These are phyloP conservation scores for Griposia aprilina DNA, from an alignment of 2,888 invertebrate species.

Conservation along the genomic window DNA sequence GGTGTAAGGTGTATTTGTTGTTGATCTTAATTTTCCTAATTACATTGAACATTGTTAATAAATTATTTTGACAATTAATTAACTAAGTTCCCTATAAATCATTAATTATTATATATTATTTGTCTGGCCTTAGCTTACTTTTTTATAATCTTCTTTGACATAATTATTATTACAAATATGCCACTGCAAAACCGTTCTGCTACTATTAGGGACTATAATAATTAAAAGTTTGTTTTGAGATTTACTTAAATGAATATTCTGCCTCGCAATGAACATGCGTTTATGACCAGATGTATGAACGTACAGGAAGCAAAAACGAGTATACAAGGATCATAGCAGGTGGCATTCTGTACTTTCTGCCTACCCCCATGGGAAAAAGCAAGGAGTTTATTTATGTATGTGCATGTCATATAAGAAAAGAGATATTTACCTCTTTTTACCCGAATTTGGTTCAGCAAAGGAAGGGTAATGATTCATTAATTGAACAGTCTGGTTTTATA, in stretches of 20 bases:
- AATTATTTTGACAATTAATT: slow-evolving; percentile 27
- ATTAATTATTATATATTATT: slow-evolving; percentile 3
- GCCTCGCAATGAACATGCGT: background rate
- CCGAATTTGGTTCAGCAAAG: background rate
- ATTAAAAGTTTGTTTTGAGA: background rate
- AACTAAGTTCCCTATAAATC: slow-evolving; percentile 3
- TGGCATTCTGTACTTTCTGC: background rate
- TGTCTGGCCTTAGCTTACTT: background rate
- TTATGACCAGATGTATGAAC: background rate
- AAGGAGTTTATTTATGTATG: background rate
- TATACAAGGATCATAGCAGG: background rate
- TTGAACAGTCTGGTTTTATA: background rate
- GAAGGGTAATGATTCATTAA: no score
- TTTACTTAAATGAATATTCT: background rate
- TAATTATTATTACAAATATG: background rate
- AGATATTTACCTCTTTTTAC: background rate
- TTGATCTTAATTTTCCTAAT: slow-evolving; percentile 9
- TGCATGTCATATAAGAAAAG: background rate
- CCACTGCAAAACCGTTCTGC: background rate
- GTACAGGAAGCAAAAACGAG: background rate
- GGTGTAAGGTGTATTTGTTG: background rate
- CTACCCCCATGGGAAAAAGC: background rate
- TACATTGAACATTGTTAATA: slow-evolving; percentile 30
- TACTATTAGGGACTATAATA: background rate
- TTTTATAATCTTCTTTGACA: background rate